Evolutionary conservation across 2,113 vertebrate species (phyloP), one percentile per base, ranked within the genome.

Genomic region (Rhea pennata): DNA sequence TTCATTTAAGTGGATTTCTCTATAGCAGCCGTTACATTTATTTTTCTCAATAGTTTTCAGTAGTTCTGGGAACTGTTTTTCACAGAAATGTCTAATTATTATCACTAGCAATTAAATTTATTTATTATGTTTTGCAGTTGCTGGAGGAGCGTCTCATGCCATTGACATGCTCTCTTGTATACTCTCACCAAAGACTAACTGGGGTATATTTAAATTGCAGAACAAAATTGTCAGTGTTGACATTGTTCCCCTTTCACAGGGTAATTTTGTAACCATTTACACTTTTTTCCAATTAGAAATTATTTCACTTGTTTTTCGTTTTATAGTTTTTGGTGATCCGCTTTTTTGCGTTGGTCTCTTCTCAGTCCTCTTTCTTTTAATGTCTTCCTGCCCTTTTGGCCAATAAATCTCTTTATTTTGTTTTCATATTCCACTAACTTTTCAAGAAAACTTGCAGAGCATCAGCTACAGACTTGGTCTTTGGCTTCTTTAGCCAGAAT

Each of bases 61-160:
- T 92, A 91, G 87, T 93, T 95, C 94, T 97, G 95, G 94, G 94
- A 94, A 97, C 87, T 96, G 81, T 90, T 97, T 95, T 92, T 90
- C 92, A 83, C 84, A 83, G 78, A 94, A 95, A 87, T 59, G 87
- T 85, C 96, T 95, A 87, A 93, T 96, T 96, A 96, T 96, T 96
- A 91, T 92, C 64, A 91, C 64, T 89, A 64, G 78, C 84, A 95
- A 90, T 96, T 84, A 92, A 94, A 95, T 85, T 93, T 92, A 94
- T 95, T 96, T 95, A 91, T 93, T 95, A 33, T 88, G 87, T 64
- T 93, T 91, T 95, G 78, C 82, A 74, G 26, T 82, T 76, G 73
- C 91, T 77, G 84, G 56, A 96, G 84, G 64, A 91, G n/a, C 10
- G 89, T 92, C 85, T 89, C 92, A 70, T 83, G 40, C 50, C 64